phyloP scores from a whole-genome alignment of 2,113 vertebrate species.

The Romanogobio albipinnatus region DNA sequence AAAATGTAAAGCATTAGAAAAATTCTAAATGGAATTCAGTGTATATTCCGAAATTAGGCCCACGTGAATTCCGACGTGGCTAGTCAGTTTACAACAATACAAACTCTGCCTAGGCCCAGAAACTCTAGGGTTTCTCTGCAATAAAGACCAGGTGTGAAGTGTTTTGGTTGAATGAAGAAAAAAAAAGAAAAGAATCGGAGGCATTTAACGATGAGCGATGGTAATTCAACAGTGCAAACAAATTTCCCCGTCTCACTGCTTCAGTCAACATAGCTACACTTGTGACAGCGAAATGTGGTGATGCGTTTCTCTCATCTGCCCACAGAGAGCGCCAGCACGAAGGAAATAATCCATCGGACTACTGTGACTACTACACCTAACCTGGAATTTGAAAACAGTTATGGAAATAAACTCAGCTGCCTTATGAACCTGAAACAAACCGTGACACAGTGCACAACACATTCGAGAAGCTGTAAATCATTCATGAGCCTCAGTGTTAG shows the following conservation, averaged over 20 bases:
- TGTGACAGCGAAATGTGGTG: background rate
- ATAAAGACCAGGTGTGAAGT: slow-evolving; percentile 37
- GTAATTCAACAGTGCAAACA: slow-evolving; percentile 8
- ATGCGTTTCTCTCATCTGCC: background rate
- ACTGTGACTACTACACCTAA: background rate
- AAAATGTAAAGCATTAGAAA: background rate
- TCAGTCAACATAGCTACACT: slow-evolving; percentile 5
- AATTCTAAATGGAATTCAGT: background rate
- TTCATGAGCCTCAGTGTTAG: slow-evolving; percentile 25
- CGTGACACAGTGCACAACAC: too few species aligned
- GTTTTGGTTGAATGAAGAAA: background rate
- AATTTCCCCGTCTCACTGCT: slow-evolving; percentile 7
- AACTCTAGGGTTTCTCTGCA: background rate
- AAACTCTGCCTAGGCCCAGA: background rate
- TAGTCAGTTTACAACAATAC: background rate
- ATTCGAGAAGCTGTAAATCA: slow-evolving; percentile 33
- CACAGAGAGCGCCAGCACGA: slow-evolving; percentile 50
- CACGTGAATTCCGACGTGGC: background rate
- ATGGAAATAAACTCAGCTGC: background rate
- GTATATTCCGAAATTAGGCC: background rate
- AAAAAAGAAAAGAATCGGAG: background rate
- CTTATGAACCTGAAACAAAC: background rate
- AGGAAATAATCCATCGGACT: background rate
- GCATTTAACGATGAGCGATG: background rate
- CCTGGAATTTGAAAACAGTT: background rate